Conservation (phyloP, 2,888 invertebrate genomes). For the Acanthosepion esculentum region DNA sequence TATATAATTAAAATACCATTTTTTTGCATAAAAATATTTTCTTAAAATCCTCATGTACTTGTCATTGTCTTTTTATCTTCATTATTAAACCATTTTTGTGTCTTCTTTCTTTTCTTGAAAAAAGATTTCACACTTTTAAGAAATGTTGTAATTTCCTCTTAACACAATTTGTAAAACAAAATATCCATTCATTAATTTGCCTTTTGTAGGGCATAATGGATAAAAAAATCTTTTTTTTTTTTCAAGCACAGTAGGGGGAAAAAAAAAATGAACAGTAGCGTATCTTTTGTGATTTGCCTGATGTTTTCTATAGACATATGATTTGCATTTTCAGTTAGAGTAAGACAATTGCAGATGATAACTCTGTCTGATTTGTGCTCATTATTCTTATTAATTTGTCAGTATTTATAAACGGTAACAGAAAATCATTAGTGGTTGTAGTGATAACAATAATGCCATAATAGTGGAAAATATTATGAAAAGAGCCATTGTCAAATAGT, state of each 20-base stretch:
- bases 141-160: constrained; percentile 33
- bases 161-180: background rate
- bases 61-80: background rate
- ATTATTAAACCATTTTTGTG: background rate
- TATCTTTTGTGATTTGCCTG: background rate
- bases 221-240: background rate
- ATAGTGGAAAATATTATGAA: background rate
- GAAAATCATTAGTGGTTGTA: background rate
- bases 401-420: background rate
- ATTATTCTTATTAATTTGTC: background rate
- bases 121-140: background rate
- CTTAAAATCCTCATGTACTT: background rate
- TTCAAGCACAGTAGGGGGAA: background rate
- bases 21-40: background rate
- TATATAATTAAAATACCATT: background rate
- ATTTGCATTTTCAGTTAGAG: background rate
- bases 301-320: background rate
- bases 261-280: background rate
- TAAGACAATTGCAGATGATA: background rate
- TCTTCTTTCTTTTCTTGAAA: background rate
- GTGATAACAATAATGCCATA: background rate
- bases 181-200: background rate
- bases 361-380: background rate
- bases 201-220: background rate
- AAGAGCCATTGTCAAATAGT: background rate